Base-by-base conservation (phyloP, 2,797 vertebrate species). In the Agapornis canus region DNA sequence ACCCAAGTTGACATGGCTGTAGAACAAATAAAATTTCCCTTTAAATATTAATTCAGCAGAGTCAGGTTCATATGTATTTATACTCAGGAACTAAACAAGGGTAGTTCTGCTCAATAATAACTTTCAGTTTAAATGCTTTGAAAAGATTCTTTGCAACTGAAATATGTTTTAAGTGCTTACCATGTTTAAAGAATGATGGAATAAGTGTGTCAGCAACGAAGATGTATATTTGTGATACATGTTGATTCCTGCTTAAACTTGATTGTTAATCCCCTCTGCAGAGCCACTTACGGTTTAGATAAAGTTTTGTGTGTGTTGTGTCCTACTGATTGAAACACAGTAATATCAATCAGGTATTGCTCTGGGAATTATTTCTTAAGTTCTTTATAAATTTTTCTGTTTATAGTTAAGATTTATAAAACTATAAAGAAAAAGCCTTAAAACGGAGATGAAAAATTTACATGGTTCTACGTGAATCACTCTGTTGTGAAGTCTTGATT, bases 191-290 rank as follows among this genome's bases (percentile, higher is more conserved):
- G 75, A 64, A 68, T 64, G 56, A 70, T 82, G 27, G 76, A 93
- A 13, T 75, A 93, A 89, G 48, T 39, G 47, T 92, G 56, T 61
- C 90, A 95, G 70, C 27, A 45, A 90, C 82, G 87, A 81, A 71
- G 59, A 73, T 3, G 5, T 59, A 14, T 25, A 86, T 66, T 93
- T 90, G 66, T 87, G 90, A 56, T 68, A 47, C 8, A 9, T 8
- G 0, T 49, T 88, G 86, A 94, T 86, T 94, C 75, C 85, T 92
- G 63, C 63, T 92, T 88, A 39, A 88, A 73, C 71, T 87, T 37
- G 66, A 27, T 47, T 83, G 60, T 92, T 96, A 91, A 94, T 86
- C 80, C 43, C 23, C 45, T 89, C 49, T 75, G 51, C 69, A 83
- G 43, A 82, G 60, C 89, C 63, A 75, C 57, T 75, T 82, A 10